Percentiles rank a stretch among this genome's conserved stretches.
Conservation (phyloP, 1,140 invertebrate genomes). For the Trinorchestia longiramus region DNA sequence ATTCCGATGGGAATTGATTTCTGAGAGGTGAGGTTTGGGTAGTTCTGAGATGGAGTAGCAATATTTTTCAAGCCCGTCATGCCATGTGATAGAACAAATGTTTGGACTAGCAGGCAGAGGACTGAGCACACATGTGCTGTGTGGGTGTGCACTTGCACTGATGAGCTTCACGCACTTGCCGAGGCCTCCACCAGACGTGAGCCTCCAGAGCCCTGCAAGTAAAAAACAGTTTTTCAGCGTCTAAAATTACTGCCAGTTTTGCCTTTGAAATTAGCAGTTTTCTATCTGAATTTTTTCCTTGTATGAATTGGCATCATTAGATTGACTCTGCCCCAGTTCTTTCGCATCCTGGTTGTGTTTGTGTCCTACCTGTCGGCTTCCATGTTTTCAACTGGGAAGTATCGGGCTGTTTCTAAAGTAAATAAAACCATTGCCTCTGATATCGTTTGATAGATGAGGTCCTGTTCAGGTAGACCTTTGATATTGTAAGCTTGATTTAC, state of each 20-base stretch:
- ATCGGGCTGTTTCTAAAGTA: neutral
- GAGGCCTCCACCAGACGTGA: neutral
- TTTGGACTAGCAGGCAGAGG: neutral
- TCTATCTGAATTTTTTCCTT: neutral
- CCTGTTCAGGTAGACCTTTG: neutral
- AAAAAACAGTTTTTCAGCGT: neutral
- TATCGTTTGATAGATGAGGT: neutral
- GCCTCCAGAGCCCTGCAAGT: neutral
- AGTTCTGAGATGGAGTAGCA: neutral
- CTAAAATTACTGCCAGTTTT: neutral
- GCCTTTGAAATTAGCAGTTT: neutral
- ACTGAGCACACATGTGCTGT: neutral
- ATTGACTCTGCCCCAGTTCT: neutral
- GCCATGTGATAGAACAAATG: neutral
- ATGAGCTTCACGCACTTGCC: neutral
- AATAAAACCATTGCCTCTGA: neutral
- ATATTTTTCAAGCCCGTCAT: neutral
- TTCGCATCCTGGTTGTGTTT: neutral
- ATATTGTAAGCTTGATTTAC: neutral
- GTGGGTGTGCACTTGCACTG: neutral
- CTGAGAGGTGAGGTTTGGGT: neutral
- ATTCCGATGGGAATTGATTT: neutral
- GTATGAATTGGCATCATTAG: neutral
- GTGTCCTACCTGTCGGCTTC: neutral
- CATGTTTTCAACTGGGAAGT: neutral